Percentiles rank a stretch among this genome's conserved stretches.
Conservation (phyloP, 2,797 vertebrate species). For the Sternotherus odoratus region DNA sequence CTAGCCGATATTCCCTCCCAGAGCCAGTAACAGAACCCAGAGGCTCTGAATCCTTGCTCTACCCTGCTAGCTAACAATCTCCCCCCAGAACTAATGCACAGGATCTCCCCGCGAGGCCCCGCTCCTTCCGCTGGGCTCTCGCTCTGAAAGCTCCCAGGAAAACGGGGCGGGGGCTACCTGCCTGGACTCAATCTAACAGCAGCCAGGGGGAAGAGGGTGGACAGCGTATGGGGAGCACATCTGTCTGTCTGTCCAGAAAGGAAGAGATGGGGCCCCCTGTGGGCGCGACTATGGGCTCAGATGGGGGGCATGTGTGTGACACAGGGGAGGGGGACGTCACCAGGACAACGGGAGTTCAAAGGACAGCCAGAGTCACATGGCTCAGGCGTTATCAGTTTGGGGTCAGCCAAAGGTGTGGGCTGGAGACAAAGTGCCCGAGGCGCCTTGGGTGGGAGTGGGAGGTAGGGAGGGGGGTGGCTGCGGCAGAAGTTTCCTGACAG, state of each 20-base stretch:
- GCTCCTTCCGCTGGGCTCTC: not conserved
- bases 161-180: not conserved
- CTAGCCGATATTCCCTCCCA: not conserved
- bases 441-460: too few species aligned
- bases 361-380: not conserved
- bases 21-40: not conserved
- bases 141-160: not conserved
- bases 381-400: not conserved
- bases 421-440: not conserved
- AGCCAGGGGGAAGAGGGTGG: not conserved
- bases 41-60: not conserved
- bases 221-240: too few species aligned
- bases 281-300: too few species aligned
- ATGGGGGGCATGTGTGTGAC: not conserved
- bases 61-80: not conserved
- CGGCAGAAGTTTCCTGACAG: not conserved
- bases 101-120: not conserved
- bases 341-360: not conserved
- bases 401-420: not conserved
- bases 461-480: not conserved
- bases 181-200: not conserved
- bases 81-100: not conserved
- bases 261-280: not conserved
- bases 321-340: not conserved
- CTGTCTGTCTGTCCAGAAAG: too few species aligned